A percentile compares a stretch with the other conserved stretches of the same genome.
These are phyloP conservation scores for Adelosebastes latens DNA, from an alignment of 2,797 vertebrate species.

Conservation along the genomic window DNA sequence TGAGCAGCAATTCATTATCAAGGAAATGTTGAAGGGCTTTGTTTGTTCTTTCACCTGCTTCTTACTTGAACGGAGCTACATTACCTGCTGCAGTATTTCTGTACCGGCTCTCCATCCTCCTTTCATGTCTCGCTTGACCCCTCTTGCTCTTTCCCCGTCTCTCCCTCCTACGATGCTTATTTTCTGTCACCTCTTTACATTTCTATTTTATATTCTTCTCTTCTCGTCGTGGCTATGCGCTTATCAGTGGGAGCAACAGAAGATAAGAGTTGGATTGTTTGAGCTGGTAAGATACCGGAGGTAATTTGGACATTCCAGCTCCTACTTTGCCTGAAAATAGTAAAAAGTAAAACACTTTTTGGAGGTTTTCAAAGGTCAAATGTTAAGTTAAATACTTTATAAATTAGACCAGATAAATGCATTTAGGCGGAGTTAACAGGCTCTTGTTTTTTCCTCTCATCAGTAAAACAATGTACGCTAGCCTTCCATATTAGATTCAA, in stretches of 20 bases:
- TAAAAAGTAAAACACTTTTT: not conserved
- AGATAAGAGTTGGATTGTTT: slow-evolving; percentile 2
- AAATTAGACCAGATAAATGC: too few species aligned
- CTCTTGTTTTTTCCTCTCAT: too few species aligned
- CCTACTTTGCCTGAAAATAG: not conserved
- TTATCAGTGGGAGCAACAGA: not conserved
- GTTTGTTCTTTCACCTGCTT: slow-evolving; percentile 33
- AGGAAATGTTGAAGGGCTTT: slow-evolving; percentile 20
- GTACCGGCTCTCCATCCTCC: not conserved
- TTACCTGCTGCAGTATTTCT: not conserved
- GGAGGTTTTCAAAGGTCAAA: not conserved
- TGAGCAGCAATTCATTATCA: slow-evolving; percentile 31
- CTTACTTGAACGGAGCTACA: slow-evolving; percentile 8
- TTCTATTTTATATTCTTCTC: not conserved
- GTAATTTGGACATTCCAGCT: not conserved
- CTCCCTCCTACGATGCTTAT: not conserved
- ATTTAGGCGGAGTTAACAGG: too few species aligned
- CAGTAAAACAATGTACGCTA: too few species aligned
- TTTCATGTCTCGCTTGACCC: not conserved
- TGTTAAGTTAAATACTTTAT: too few species aligned
- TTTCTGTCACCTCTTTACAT: slow-evolving; percentile 17
- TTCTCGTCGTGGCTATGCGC: not conserved
- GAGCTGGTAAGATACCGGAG: not conserved
- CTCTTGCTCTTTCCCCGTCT: not conserved
- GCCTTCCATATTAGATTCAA: too few species aligned